These are phyloP conservation scores for Aleiodes testaceus DNA, from an alignment of 2,888 invertebrate genomes.

Conservation along the genomic window DNA sequence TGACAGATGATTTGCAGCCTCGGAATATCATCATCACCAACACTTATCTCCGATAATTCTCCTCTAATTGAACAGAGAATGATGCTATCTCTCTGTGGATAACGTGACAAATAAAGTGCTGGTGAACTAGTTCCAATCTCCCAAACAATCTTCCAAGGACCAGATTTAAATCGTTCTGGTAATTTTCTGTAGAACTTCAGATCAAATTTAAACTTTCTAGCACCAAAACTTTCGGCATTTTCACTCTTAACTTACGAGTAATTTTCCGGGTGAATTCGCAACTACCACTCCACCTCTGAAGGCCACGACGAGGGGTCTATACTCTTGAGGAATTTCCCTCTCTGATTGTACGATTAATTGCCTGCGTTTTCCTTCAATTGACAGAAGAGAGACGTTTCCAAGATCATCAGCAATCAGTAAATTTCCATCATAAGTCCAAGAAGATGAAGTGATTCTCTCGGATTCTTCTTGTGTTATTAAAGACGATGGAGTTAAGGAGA, in stretches of 20 bases:
- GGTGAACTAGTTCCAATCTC: constrained; percentile 51
- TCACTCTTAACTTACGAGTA: constrained; percentile 51
- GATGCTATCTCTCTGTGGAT: constrained; percentile 55
- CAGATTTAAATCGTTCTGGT: constrained; percentile 46
- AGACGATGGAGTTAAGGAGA: constrained; percentile 50
- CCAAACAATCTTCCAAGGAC: constrained; percentile 58
- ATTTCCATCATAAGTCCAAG: constrained; percentile 61
- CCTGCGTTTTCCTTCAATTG: constrained; percentile 54
- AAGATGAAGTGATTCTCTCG: constrained; percentile 50
- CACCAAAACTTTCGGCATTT: background rate
- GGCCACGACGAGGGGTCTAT: constrained; percentile 46
- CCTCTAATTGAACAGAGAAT: constrained; percentile 55
- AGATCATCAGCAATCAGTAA: constrained; percentile 57
- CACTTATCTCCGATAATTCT: constrained; percentile 55
- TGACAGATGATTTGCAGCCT: constrained; percentile 48
- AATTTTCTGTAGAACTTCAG: constrained; percentile 61
- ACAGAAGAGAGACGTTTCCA: constrained; percentile 56
- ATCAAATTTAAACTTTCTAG: background rate
- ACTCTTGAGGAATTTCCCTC: background rate
- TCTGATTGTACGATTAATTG: constrained; percentile 49
- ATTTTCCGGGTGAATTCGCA: constrained; percentile 50
- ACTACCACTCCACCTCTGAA: constrained; percentile 55
- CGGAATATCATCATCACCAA: constrained; percentile 51
- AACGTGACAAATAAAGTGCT: constrained; percentile 49
- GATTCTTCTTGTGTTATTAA: constrained; percentile 28